phyloP scores from a whole-genome alignment of 2,888 invertebrate species.

The Scaeva pyrastri region DNA sequence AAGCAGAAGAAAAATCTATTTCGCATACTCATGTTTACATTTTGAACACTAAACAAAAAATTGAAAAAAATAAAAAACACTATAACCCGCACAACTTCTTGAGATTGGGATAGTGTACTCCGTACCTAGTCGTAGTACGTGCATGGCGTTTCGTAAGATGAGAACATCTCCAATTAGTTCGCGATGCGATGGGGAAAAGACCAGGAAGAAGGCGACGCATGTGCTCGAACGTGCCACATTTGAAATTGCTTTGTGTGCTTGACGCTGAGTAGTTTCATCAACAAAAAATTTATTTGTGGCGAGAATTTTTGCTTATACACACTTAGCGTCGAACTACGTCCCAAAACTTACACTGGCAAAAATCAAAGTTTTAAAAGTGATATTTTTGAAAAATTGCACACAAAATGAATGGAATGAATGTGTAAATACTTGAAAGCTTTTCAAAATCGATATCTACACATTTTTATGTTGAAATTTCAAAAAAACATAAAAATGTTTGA shows the following conservation, averaged over 20 bases:
- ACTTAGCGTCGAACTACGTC: conserved; percentile 18
- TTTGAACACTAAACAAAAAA: too few species aligned
- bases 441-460: too few species aligned
- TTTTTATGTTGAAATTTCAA: too few species aligned
- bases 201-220: conserved; percentile 72
- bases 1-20: conserved; percentile 49
- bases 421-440: too few species aligned
- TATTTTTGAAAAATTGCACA: too few species aligned
- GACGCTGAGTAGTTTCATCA: conserved; percentile 51
- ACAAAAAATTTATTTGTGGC: conserved; percentile 49
- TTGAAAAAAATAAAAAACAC: conserved; percentile 3
- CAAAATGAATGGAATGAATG: too few species aligned
- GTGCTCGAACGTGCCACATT: conserved; percentile 73
- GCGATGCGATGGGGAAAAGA: conserved; percentile 28
- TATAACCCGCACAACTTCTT: conserved; percentile 33
- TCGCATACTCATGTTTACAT: conserved; percentile 67
- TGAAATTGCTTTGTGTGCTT: conserved; percentile 64
- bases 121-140: too few species aligned
- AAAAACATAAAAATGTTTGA: too few species aligned
- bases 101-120: conserved; percentile 42
- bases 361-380: neutral
- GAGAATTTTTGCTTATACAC: conserved; percentile 55
- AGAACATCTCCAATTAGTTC: conserved; percentile 66
- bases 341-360: neutral
- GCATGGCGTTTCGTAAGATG: conserved; percentile 75